Conservation (phyloP, 2,797 vertebrate genomes). For the Melanotaenia pygmaea region DNA sequence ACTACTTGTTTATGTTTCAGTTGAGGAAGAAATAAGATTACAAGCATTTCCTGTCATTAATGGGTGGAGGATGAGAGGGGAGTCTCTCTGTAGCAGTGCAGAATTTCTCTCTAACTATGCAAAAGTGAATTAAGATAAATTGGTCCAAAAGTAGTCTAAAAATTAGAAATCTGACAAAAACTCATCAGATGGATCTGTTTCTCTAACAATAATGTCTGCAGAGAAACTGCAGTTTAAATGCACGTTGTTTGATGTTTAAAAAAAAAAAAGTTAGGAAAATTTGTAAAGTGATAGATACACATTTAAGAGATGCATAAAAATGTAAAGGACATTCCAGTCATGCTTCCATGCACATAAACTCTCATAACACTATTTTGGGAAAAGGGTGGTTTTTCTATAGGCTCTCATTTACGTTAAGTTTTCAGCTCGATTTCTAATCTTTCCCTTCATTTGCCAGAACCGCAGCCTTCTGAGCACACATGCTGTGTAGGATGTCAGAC, state of each 20-base stretch:
- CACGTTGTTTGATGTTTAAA: background rate
- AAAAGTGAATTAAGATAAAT: background rate
- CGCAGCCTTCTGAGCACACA: conserved; percentile 9
- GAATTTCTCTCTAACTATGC: background rate
- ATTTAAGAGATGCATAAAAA: conserved; percentile 19
- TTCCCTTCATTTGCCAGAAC: conserved; percentile 41
- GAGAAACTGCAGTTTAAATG: background rate
- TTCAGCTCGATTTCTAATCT: conserved; percentile 39
- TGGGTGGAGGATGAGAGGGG: conserved; percentile 8
- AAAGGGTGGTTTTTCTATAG: conserved; percentile 52
- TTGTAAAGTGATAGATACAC: background rate
- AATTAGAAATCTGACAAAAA: background rate
- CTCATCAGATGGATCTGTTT: background rate
- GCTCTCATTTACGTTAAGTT: conserved; percentile 48
- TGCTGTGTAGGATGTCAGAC: conserved; percentile 4
- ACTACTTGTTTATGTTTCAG: conserved; percentile 24
- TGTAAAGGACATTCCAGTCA: conserved; percentile 39
- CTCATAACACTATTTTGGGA: conserved; percentile 51
- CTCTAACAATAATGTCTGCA: background rate
- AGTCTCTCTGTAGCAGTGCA: conserved; percentile 22
- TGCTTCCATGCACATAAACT: conserved; percentile 26
- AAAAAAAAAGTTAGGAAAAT: background rate
- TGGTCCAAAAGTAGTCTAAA: background rate
- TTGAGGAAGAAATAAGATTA: conserved; percentile 15
- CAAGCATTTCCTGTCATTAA: conserved; percentile 46